Evolutionary conservation across 1,140 invertebrate genomes (phyloP).

Genomic region (Dufourea novaeangliae): DNA sequence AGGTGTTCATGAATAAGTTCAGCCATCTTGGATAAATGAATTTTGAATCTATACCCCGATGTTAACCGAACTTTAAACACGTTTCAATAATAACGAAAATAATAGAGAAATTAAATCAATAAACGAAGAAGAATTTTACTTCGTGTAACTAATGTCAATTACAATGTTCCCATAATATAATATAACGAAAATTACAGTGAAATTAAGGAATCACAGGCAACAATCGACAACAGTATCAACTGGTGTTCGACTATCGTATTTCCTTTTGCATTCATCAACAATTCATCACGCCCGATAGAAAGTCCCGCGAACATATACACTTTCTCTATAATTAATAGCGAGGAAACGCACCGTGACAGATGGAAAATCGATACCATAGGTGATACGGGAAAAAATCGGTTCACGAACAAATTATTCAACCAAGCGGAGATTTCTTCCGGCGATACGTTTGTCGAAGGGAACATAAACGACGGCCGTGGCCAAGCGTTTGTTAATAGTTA

Average conservation of each 20-base stretch:
- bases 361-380: neutral
- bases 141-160: neutral
- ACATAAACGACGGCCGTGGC: neutral
- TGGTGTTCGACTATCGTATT: neutral
- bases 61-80: too few relatives aligned
- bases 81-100: too few relatives aligned
- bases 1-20: too few relatives aligned
- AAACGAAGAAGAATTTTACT: too few relatives aligned
- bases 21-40: too few relatives aligned
- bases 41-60: too few relatives aligned
- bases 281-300: neutral
- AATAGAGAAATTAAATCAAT: too few relatives aligned
- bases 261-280: neutral
- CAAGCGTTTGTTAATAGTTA: slow-evolving; percentile 9
- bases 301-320: neutral
- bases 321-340: neutral
- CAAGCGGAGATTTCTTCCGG: neutral
- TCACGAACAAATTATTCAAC: neutral
- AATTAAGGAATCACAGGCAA: neutral
- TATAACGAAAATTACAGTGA: neutral
- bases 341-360: neutral
- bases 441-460: neutral
- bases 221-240: neutral
- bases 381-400: neutral
- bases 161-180: neutral